Evolutionary conservation across 2,113 vertebrate species (phyloP).

Genomic region (Periophthalmus modestus): DNA sequence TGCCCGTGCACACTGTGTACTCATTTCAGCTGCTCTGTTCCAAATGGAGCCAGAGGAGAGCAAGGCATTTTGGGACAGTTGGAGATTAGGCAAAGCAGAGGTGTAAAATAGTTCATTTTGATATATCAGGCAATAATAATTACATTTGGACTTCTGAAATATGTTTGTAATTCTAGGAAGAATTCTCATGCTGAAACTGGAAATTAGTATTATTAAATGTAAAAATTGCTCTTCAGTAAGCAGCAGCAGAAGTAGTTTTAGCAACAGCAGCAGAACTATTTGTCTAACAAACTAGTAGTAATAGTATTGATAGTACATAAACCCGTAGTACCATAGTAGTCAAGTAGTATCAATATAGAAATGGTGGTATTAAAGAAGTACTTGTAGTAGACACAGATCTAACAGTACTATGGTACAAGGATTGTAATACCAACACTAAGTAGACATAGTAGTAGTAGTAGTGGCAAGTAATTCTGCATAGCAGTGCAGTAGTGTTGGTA

Average conservation of each 20-base stretch:
- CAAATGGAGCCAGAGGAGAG: neutral
- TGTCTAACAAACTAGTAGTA: too few relatives aligned
- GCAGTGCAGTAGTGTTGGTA: too few relatives aligned
- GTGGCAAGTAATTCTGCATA: neutral
- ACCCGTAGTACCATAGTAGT: too few relatives aligned
- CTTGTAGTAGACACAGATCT: too few relatives aligned
- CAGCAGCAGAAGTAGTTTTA: too few relatives aligned
- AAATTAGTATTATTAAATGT: neutral
- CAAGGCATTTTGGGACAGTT: slow-evolving; percentile 14
- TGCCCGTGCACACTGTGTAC: neutral
- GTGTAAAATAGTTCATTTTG: neutral
- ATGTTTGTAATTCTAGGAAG: neutral
- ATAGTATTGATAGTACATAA: too few relatives aligned
- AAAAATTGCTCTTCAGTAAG: too few relatives aligned
- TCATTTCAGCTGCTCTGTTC: slow-evolving; percentile 10
- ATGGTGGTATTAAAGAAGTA: too few relatives aligned
- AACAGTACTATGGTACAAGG: neutral
- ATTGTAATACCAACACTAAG: too few relatives aligned
- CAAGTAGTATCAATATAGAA: too few relatives aligned
- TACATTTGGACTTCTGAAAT: neutral
- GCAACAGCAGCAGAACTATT: too few relatives aligned
- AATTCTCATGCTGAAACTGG: neutral
- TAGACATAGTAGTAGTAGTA: neutral
- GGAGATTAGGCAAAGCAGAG: slow-evolving; percentile 7
- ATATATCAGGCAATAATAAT: neutral